Evolutionary conservation across 2,888 invertebrate genomes (phyloP).

Genomic region (Ophioninae sp.): DNA sequence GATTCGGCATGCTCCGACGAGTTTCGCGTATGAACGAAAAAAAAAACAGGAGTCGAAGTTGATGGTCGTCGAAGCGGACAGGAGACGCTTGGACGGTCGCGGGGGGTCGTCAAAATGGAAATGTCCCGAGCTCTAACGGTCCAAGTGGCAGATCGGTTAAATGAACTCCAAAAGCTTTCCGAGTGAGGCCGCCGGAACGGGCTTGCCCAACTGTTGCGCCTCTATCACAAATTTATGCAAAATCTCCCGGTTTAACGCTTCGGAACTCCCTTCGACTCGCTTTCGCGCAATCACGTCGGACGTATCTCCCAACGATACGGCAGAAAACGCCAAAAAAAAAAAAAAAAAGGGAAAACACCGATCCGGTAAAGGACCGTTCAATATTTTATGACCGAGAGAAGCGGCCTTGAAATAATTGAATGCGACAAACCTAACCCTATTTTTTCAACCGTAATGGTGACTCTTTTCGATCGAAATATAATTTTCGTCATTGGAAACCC

Average conservation of each 20-base stretch:
- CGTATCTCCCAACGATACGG: background rate
- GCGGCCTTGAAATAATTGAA: background rate
- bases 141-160: slow-evolving; percentile 63
- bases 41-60: background rate
- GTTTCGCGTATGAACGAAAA: background rate
- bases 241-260: slow-evolving; percentile 72
- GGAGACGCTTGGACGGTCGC: slow-evolving; percentile 5
- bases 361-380: background rate
- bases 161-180: slow-evolving; percentile 69
- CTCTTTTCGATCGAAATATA: too few species aligned
- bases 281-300: slow-evolving; percentile 21
- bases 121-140: slow-evolving; percentile 54
- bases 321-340: too few species aligned
- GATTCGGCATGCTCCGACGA: background rate
- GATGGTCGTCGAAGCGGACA: background rate
- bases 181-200: slow-evolving; percentile 42
- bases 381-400: background rate
- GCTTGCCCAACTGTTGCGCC: slow-evolving; percentile 77
- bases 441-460: background rate
- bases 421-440: background rate
- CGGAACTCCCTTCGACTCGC: slow-evolving; percentile 2
- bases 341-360: background rate
- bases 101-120: slow-evolving; percentile 65
- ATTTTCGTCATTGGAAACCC: too few species aligned
- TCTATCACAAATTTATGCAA: slow-evolving; percentile 78